Base-by-base conservation (phyloP, 2,888 invertebrate species). In the Oxytorus armatus region DNA sequence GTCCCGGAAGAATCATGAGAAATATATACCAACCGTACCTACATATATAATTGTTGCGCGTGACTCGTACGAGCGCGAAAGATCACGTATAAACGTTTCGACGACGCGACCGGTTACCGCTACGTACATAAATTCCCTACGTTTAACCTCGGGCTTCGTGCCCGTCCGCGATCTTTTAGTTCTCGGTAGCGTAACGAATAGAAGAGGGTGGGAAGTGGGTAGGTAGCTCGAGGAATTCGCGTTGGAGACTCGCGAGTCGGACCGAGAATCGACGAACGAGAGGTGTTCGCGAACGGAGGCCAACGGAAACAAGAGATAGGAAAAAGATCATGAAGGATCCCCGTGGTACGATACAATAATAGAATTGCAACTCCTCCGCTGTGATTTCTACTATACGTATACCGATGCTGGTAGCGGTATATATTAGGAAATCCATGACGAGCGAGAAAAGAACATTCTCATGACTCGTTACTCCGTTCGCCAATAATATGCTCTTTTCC, bases 181-280 rank as follows among this genome's bases (percentile, higher is more conserved):
- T 77, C 72, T 69, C 73, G 33, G 73, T 74, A 63, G 72, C 29
- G 73, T 72, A 79, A 77, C 61, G 78, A 78, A 77, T 79, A 77
- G 72, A 81, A 81, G 83, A 83, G 85, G 85, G 83, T 85, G 83
- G 84, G 85, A 85, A 83, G 82, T 59, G 65, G 77, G 85, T 79
- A 79, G 78, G 78, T 80, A 83, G 81, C 66, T 53, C 73, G 66
- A 78, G 81, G 82, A 82, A 82, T 82, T 82, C 78, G 82, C 81
- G 78, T 82, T 82, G 81, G 81, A 82, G 82, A 82, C 82, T 75
- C 42, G 1, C 14, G 47, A 47, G 55, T 51, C 33, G 78, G 44
- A 14, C 25, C 51, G 47, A 44, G 66, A 72, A 79, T 79, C 79
- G 42, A 63, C 25, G 66, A 74, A 69, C n/a, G 29, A 53, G 14